Evolutionary conservation across 2,113 vertebrate genomes (phyloP), one percentile per base, ranked within the genome.

Genomic region (Dicaeum eximium): DNA sequence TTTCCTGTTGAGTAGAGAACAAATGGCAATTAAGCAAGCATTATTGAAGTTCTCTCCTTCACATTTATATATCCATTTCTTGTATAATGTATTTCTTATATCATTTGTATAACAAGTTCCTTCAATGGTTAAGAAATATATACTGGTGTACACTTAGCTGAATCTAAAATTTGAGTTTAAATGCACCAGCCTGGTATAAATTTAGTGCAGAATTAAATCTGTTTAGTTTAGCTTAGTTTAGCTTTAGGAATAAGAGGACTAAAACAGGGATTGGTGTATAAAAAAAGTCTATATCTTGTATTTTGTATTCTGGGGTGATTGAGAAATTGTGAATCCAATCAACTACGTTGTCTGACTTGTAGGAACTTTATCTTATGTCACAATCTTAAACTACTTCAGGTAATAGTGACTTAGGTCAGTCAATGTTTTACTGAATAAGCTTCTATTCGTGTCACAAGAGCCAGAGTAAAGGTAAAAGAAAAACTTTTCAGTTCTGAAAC

Each of bases 141-240:
- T 37, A 12, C 8, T 53, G 2, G 1, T 35, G 2, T 24, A 31
- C 12, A 19, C 3, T 33, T n/a, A 35, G 1, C 15, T 31, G 22
- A 24, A 17, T 50, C 9, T 66, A 58, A 82, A 45, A 62, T 50
- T 21, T 64, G 6, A 67, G 10, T 14, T 44, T 54, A 70, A 65
- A 11, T 44, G 4, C 82, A 40, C 22, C 12, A 35, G 16, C 2
- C 10, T 80, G 10, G 37, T 21, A 51, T 15, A 54, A 38, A 69
- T 73, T 38, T 37, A 64, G 10, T 62, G 20, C 4, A 62, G 14
- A 70, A 80, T 25, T 62, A 4, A 40, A 24, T 51, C 3, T 58
- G 23, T 54, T 69, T 66, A 17, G 3, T 37, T 79, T 50, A 22
- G 12, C 28, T 72, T 50, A 40, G 11, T 53, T 57, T 54, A 28